Evolutionary conservation across 2,113 vertebrate genomes (phyloP).

Genomic region (Aldabrachelys gigantea): DNA sequence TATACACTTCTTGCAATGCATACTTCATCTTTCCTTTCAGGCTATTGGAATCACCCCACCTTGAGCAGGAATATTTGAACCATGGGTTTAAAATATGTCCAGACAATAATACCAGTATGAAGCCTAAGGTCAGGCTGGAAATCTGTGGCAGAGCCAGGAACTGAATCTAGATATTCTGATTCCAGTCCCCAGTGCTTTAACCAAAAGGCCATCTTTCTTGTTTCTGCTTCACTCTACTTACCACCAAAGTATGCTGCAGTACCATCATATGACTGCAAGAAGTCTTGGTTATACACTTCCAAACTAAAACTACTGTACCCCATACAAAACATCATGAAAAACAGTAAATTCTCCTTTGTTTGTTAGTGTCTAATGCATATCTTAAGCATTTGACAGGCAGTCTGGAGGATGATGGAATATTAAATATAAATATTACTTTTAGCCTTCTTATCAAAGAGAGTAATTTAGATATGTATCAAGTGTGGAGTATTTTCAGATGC

Average conservation of each 20-base stretch:
- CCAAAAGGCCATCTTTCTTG: background rate
- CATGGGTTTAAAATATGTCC: background rate
- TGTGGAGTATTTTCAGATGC: background rate
- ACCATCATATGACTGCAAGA: background rate
- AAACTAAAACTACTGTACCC: background rate
- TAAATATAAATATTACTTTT: background rate
- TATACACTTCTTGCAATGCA: background rate
- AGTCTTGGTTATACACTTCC: background rate
- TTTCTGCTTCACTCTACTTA: background rate
- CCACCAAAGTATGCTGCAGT: background rate
- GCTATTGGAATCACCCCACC: background rate
- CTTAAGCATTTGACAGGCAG: background rate
- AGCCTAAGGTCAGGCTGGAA: background rate
- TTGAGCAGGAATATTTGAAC: background rate
- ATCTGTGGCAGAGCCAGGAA: background rate
- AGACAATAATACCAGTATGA: background rate
- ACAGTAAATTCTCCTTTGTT: background rate
- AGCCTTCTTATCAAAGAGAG: background rate
- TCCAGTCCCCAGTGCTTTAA: background rate
- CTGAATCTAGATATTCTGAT: background rate
- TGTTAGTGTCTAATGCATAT: background rate
- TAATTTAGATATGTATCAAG: background rate
- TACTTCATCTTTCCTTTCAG: background rate
- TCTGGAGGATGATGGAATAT: background rate
- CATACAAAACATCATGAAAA: background rate